Evolutionary conservation across 2,113 vertebrate genomes (phyloP), one percentile per base, ranked within the genome.

Genomic region (Ctenodactylus gundi): DNA sequence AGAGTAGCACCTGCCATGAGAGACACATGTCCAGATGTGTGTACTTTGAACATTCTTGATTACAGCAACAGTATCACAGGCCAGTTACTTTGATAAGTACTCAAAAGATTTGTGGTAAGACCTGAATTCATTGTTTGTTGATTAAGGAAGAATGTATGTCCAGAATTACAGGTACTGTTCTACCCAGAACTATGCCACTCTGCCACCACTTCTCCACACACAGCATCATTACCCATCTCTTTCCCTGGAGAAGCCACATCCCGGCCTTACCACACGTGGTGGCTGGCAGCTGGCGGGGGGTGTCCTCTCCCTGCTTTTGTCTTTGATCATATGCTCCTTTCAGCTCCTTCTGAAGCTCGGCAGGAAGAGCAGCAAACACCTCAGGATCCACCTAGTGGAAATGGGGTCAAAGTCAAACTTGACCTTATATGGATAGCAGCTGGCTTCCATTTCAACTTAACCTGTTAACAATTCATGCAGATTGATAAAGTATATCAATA

Each of bases 361-460:
- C 98, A 88, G 99, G 99, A 77, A 99, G 98, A 1, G 99, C 99
- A 70, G 99, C 99, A 97, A 99, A 99, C 90, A 99, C 99, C 10
- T 99, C 99, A 1, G 99, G 99, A 96, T 99, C 99, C 90, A 99
- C 99, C 99, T 99, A 93, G 82, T 25, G 2, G 20, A 41, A 88
- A 64, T n/a, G 55, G 60, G 29, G n/a, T 55, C n/a, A 46, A 34
- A 87, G 55, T 81, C 20, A 75, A 70, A 58, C 36, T 20, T 31
- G 23, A 82, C 31, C 34, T 55, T 18, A 53, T 62, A 10, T 44
- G 15, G 10, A 21, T 20, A 27, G 36, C 31, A 34, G 29, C 73
- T 82, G 34, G 58, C 46, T 51, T 65, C 7, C 36, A 12, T 49
- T 70, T 92, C 89, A n/a, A n/a, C n/a, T n/a, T n/a, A n/a, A n/a